Evolutionary conservation across 2,888 invertebrate genomes (phyloP), one percentile per base, ranked within the genome.

Genomic region (Eumerus sabulonum): DNA sequence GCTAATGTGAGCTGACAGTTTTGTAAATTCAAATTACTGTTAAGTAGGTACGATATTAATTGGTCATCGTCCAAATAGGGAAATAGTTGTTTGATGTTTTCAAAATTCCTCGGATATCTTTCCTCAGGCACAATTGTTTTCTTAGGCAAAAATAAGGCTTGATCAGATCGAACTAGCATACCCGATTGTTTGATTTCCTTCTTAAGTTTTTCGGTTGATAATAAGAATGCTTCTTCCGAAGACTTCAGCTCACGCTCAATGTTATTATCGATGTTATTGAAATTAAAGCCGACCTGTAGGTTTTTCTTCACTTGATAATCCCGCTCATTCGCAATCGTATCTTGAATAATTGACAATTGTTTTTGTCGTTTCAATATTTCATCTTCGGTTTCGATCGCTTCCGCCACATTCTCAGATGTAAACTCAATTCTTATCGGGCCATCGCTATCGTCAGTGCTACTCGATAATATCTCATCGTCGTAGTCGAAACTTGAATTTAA

Each of bases 391-490:
- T 96, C 96, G 0, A 96, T 92, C 0, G 96, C 96, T 87, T 96
- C 96, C 0, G 96, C 96, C 47, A 95, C 93, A 87, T 95, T 95
- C 18, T 95, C 94, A 0, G 94, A 94, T 84, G 94, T 95, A 85
- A 95, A 96, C 81, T 95, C 94, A 82, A 96, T 96, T 14, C 93
- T 91, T 11, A 95, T 90, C 0, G 94, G 93, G 42, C 90, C 90
- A 0, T 89, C 87, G 19, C 86, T 86, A 83, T 89, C 88, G 0
- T 90, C 90, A 0, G 89, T 86, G 47, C 90, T 90, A 12, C 90
- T 90, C 0, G 90, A 86, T 35, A 88, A 85, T 63, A 47, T 70
- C 82, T 83, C 85, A 56, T 90, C 90, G 9, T 90, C 88, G 79
- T 90, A 86, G 76, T 88, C 83, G 83, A 86, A 85, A 74, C 91